Evolutionary conservation across 2,888 invertebrate genomes (phyloP).

Genomic region (Arrhopalites spinosus): DNA sequence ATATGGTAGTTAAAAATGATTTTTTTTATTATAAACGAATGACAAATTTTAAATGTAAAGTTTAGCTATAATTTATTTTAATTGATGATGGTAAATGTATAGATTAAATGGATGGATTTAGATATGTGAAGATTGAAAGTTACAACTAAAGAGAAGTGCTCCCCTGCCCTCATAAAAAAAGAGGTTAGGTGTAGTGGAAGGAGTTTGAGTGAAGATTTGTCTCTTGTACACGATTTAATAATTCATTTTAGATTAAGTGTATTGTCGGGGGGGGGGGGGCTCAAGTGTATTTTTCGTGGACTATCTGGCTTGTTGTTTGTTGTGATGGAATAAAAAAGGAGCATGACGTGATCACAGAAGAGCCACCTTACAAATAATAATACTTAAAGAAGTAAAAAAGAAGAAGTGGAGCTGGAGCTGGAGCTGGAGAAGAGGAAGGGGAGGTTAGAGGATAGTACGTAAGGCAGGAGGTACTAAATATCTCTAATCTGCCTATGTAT

Average conservation of each 20-base stretch:
- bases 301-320: slow-evolving; percentile 3
- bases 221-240: slow-evolving; percentile 27
- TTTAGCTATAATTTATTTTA: no score
- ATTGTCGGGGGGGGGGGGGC: slow-evolving; percentile 11
- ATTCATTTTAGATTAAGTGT: slow-evolving; percentile 30
- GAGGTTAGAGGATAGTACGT: no score
- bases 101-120: no score
- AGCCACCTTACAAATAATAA: slow-evolving; percentile 18
- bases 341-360: slow-evolving; percentile 35
- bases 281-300: slow-evolving; percentile 4
- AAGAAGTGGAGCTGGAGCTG: neutral
- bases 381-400: neutral
- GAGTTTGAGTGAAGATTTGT: neutral
- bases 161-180: no score
- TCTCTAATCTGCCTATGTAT: slow-evolving; percentile 28
- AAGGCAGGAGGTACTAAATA: slow-evolving; percentile 34
- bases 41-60: no score
- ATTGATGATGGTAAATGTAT: no score
- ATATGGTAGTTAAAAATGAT: no score
- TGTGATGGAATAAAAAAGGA: slow-evolving; percentile 13
- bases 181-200: no score
- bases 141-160: no score
- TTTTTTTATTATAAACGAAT: no score
- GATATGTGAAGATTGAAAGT: no score
- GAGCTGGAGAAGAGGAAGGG: neutral